phyloP scores from a whole-genome alignment of 2,113 vertebrate genomes.

The Thamnophis sirtalis region DNA sequence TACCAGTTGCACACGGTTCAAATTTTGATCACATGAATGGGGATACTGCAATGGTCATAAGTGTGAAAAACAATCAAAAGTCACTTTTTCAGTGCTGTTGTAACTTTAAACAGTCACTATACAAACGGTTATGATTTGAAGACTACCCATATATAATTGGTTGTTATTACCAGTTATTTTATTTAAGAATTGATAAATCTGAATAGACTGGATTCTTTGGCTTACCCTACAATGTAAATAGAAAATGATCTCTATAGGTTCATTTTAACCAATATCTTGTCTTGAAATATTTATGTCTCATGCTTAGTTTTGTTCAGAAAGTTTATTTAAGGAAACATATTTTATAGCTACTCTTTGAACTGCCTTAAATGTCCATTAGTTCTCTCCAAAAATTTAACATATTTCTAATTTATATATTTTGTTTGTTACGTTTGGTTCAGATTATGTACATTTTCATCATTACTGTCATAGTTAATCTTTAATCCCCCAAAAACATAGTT shows the following conservation, averaged over 20 bases:
- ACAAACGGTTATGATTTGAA: background rate
- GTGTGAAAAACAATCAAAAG: background rate
- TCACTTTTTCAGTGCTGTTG: background rate
- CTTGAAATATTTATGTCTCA: background rate
- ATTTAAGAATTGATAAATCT: background rate
- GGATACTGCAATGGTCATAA: background rate
- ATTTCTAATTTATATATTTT: background rate
- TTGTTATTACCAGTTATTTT: background rate
- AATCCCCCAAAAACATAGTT: background rate
- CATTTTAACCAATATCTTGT: background rate
- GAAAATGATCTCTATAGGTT: background rate
- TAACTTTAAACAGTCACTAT: background rate
- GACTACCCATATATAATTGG: background rate
- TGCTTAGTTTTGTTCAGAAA: background rate
- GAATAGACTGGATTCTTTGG: background rate
- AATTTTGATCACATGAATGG: background rate
- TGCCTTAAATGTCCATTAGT: background rate
- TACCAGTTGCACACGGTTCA: background rate
- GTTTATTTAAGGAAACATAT: background rate
- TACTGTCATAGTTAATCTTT: background rate
- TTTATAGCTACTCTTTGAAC: background rate
- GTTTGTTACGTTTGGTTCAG: background rate
- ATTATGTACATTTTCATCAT: background rate
- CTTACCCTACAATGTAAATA: background rate
- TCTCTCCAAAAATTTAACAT: background rate